phyloP scores from a whole-genome alignment of 2,888 invertebrate genomes.

The Rhingia rostrata region DNA sequence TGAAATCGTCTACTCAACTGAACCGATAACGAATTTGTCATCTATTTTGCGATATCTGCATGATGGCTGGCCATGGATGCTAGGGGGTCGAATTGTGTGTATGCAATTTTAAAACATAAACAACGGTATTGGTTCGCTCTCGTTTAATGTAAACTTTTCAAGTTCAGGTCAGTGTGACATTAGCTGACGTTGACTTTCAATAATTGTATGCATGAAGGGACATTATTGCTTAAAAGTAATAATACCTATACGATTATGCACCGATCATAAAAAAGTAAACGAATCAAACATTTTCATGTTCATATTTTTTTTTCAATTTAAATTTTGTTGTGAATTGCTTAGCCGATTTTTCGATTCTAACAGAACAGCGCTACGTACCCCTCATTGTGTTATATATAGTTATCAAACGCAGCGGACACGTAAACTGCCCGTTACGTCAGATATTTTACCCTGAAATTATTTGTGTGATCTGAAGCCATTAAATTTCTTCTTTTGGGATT shows the following conservation, averaged over 20 bases:
- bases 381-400: no score
- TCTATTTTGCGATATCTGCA: slow-evolving; percentile 43
- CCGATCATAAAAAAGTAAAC: neutral
- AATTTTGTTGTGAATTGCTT: no score
- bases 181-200: slow-evolving; percentile 67
- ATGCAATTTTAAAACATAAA: slow-evolving; percentile 45
- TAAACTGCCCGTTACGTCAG: no score
- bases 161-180: slow-evolving; percentile 74
- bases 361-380: no score
- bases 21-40: slow-evolving; percentile 39
- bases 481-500: no score
- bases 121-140: slow-evolving; percentile 34
- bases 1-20: slow-evolving; percentile 65
- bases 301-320: no score
- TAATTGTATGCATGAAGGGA: slow-evolving; percentile 42
- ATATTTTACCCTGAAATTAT: no score
- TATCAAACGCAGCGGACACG: no score
- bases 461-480: no score
- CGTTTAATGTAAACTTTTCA: slow-evolving; percentile 54
- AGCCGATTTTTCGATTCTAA: no score
- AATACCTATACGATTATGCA: neutral
- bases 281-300: neutral
- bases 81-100: slow-evolving; percentile 38
- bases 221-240: slow-evolving; percentile 20
- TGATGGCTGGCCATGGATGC: slow-evolving; percentile 41